Evolutionary conservation across 2,113 vertebrate species (phyloP).

Genomic region (Protobothrops mucrosquamatus): DNA sequence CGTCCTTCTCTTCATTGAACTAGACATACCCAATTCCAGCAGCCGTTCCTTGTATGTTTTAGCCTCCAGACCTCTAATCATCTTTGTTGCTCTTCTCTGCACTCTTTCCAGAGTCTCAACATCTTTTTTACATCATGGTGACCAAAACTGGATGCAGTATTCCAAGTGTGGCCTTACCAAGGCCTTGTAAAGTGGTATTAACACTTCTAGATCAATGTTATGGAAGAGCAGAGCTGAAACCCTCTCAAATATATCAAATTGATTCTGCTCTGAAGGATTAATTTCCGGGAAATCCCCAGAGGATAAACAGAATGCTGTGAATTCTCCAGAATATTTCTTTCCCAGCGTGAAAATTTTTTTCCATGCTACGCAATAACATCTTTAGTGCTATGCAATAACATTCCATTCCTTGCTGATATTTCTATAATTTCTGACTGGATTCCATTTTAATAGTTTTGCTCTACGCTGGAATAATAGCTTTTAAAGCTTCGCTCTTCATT

Average conservation of each 20-base stretch:
- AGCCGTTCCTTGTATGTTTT: too few species aligned
- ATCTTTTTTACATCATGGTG: too few species aligned
- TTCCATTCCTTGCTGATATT: background rate
- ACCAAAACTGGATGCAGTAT: too few species aligned
- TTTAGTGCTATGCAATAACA: background rate
- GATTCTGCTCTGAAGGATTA: background rate
- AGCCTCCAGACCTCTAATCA: too few species aligned
- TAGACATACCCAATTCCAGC: too few species aligned
- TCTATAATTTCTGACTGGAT: background rate
- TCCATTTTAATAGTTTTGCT: background rate
- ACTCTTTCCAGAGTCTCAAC: too few species aligned
- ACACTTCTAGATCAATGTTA: background rate
- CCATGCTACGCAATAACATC: background rate
- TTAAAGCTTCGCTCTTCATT: background rate
- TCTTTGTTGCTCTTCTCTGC: too few species aligned
- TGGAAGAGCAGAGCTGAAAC: background rate
- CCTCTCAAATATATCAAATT: background rate
- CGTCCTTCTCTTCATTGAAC: too few species aligned
- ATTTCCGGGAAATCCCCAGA: background rate
- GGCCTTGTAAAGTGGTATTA: too few species aligned
- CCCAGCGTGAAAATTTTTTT: background rate
- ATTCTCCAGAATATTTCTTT: background rate
- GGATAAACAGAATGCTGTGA: background rate
- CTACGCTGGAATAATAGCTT: background rate
- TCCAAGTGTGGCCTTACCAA: too few species aligned